Base-by-base conservation (phyloP, 2,113 vertebrate species). In the Lota lota region DNA sequence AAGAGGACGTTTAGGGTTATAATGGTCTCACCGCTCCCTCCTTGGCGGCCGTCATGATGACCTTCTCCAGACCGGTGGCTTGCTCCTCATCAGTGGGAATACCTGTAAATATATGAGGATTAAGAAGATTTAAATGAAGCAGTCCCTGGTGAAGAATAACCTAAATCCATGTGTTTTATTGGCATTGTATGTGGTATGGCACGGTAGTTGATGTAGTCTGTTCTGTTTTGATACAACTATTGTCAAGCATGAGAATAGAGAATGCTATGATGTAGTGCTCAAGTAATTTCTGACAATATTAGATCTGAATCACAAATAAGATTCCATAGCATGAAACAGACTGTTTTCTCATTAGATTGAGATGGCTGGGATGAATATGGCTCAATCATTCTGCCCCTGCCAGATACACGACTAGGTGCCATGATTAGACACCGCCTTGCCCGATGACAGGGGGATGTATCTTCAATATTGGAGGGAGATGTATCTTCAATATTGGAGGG, bases 41-140 rank as follows among this genome's bases (percentile, higher is more conserved):
- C 67, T 87, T 86, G 19, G 83, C 16, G 8, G 93, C 91, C 1
- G 77, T 75, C 90, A 95, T 73, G 59, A 94, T 70, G 47, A 89
- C 85, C 74, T 90, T 92, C 84, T 95, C 94, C 83, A 95, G 0
- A 0, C 95, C 94, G 0, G 94, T 96, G 0, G 94, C 94, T 72
- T 96, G 94, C 12, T 95, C 93, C 1, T 95, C 92, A 57, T 96
- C 93, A 14, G 85, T 93, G 63, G 95, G 93, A 60, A 93, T 79
- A 10, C 94, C 94, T 95, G 74, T 24, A 64, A 74, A 62, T n/a
- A 36, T 18, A 28, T 14, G 5, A 14, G n/a, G 3, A 11, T 21
- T 15, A 64, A 12, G 19, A 2, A 36, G 15, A 56, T 68, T 60
- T 40, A 47, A 28, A 51, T 24, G 58, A 15, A 61, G n/a, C 60